A percentile compares a stretch with the other conserved stretches of the same genome.
These are phyloP conservation scores for Caenorhabditis sp. DNA, from an alignment of 2,888 invertebrate genomes.

Conservation along the genomic window DNA sequence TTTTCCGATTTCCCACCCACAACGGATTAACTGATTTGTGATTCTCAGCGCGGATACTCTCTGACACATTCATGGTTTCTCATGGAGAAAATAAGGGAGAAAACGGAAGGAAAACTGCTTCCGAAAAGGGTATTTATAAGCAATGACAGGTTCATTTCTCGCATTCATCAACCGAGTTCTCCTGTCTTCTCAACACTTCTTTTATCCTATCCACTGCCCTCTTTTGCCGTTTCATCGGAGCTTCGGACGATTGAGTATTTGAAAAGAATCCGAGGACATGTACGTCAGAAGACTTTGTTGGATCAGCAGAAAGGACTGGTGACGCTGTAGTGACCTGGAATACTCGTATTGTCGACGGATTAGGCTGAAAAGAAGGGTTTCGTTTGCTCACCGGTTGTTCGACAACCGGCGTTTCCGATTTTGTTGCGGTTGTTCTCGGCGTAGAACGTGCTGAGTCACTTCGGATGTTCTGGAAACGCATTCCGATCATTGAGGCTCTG, in stretches of 20 bases:
- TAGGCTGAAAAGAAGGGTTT: constrained; percentile 7
- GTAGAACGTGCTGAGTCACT: constrained; percentile 11
- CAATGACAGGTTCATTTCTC: constrained; percentile 5
- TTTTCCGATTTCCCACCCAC: constrained; percentile 26
- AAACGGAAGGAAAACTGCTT: constrained; percentile 17
- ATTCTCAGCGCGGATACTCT: constrained; percentile 6
- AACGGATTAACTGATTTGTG: constrained; percentile 29
- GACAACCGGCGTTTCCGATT: constrained; percentile 2
- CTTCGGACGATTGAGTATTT: constrained; percentile 13
- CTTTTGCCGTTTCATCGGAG: constrained; percentile 29
- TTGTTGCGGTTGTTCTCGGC: constrained; percentile 6
- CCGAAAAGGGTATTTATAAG: constrained; percentile 15
- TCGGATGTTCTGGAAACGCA: constrained; percentile 31
- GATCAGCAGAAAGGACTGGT: neutral
- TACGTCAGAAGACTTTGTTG: constrained; percentile 30
- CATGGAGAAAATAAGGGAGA: neutral
- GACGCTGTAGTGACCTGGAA: constrained; percentile 24
- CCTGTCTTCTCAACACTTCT: constrained; percentile 21
- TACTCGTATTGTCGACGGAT: too few relatives aligned
- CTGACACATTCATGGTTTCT: constrained; percentile 26
- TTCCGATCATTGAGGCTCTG: constrained; percentile 40
- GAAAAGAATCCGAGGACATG: constrained; percentile 22
- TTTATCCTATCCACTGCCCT: constrained; percentile 36
- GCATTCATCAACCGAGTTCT: constrained; percentile 25
- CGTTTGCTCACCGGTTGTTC: constrained; percentile 23